Evolutionary conservation across 2,888 invertebrate species (phyloP), one percentile per base, ranked within the genome.

Genomic region (Bibio marci): DNA sequence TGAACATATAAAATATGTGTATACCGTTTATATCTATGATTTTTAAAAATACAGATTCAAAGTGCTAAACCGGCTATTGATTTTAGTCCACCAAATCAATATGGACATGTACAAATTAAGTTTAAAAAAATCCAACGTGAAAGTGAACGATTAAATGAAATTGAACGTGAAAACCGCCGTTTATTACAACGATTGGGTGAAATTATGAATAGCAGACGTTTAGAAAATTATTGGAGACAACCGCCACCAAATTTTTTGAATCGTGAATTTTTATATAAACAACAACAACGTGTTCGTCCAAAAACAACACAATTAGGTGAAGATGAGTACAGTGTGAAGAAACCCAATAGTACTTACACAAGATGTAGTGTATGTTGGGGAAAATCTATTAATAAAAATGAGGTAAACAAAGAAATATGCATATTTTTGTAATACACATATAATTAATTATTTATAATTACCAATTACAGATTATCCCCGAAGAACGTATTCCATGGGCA

Each of bases 51-150:
- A 3, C 44, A 75, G 76, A 73, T 81, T 3, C 56, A 63, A 45
- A 69, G 70, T 15, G 80, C 79, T 2, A 57, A 73, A 40, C 71
- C 80, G 5, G 74, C 73, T 5, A 71, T 80, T 39, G 79, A 81
- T 62, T 70, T 68, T 46, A 60, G 65, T 31, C 59, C 73, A n/a
- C 79, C 81, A 8, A 52, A 68, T 1, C 52, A 64, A 32, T 67
- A 79, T 47, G 66, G 70, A 11, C 81, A 81, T 56, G 76, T 81
- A 6, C 64, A 66, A 8, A 56, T 67, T 41, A 81, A 81, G 54
- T 62, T 74, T 43, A 80, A 80, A 62, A 75, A 77, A 53, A 61
- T 68, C 37, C 79, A 80, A 54, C 67, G 67, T 30, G 80, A 81
- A 59, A 62, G 63, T 27, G 81, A 82, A 52, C 66, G 81, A 30